Base-by-base conservation (phyloP, 1,140 invertebrate genomes). In the Pomacea maculata region DNA sequence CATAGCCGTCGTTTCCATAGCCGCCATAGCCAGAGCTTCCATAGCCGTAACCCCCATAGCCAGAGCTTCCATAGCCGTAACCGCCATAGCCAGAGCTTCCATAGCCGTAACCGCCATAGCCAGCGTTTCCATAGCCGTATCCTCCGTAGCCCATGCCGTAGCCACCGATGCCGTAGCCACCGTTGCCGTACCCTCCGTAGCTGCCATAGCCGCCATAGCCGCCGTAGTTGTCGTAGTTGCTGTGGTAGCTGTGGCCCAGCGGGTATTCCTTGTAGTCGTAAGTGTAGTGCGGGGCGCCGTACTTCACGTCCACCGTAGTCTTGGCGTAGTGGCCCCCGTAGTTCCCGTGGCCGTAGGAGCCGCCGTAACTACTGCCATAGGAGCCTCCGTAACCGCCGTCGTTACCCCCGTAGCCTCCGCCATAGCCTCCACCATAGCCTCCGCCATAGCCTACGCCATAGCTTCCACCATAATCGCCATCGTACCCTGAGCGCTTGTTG, bases 241-340 rank as follows among this genome's bases (percentile, higher is more conserved):
- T 73, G 71, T 52, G 25, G 71, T 73, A 73, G 71, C 71, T 73
- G 71, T 73, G 71, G 12, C 71, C 71, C n/a, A 73, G 45, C 1
- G 71, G 71, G 71, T 73, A 73, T 21, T 73, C 71, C 11, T 52
- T 25, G 71, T 73, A 73, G 45, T 25, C 25, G 71, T 73, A 73
- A 8, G 9, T 6, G 71, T 73, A 73, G 19, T 52, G 71, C 25
- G 71, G 71, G 6, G 71, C 25, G 25, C 71, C 71, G 71, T 73
- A 73, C 34, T 73, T 73, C 9, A 73, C 71, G 45, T 73, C 71
- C 71, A 73, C 71, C 12, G 71, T 73, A 11, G 71, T 73, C 71
- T 73, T 73, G 71, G 71, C 25, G 29, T 34, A 21, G 25, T 52
- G 25, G 11, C 17, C 19, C 0, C 71, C 71, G 71, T 73, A 73